These are phyloP conservation scores for Pyrrhia umbra DNA, from an alignment of 2,888 invertebrate species.

Conservation along the genomic window DNA sequence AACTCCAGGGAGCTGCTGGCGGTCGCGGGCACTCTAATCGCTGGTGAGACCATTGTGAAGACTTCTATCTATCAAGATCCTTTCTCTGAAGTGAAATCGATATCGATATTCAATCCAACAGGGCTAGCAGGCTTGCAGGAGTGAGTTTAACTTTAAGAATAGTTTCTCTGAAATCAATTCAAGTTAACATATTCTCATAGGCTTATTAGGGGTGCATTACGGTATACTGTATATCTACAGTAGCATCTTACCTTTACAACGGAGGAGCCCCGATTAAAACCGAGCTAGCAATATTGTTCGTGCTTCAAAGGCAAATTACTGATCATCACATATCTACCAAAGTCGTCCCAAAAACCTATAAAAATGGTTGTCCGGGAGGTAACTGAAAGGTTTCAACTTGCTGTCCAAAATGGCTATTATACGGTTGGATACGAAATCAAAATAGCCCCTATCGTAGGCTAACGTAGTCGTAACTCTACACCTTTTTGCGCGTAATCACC, in stretches of 20 bases:
- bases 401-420: not conserved
- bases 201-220: no score
- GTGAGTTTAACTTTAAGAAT: no score
- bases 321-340: no score
- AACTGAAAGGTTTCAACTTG: no score
- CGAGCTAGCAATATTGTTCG: not conserved
- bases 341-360: not conserved
- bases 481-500: slow-evolving; percentile 13
- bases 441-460: not conserved
- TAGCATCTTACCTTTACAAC: no score
- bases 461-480: not conserved
- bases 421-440: not conserved
- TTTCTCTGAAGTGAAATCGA: no score
- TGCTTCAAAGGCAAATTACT: not conserved
- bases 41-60: slow-evolving; percentile 71
- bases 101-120: no score
- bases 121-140: no score
- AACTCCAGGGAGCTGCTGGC: slow-evolving; percentile 98
- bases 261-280: no score
- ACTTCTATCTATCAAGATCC: not conserved
- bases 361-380: not conserved
- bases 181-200: no score
- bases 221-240: no score
- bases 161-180: no score
- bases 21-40: slow-evolving; percentile 94